Evolutionary conservation across 64 coral and sea anemone genomes (phyloP).

Genomic region (Hydrozoanthus tunicans): DNA sequence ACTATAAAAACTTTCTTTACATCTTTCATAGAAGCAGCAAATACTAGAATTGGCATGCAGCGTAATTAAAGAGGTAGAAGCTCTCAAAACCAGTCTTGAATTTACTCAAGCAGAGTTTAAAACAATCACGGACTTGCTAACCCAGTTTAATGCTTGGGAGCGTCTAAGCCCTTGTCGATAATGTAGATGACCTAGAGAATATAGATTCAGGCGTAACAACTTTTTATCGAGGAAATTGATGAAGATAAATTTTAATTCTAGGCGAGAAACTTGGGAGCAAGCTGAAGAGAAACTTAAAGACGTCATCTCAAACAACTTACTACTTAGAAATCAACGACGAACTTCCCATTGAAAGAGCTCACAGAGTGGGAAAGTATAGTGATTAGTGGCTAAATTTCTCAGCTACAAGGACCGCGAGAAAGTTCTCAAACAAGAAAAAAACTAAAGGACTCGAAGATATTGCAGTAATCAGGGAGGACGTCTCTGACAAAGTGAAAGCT

Average conservation of each 20-base stretch:
- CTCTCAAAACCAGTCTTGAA: conserved; percentile 19
- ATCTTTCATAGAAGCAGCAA: background rate
- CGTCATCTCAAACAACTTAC: too few species aligned
- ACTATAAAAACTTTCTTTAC: too few species aligned
- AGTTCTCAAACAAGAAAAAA: conserved; percentile 16
- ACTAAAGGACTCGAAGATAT: background rate
- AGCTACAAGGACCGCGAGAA: background rate
- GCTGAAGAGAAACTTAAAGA: too few species aligned
- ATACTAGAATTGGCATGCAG: background rate
- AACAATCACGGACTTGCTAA: conserved; percentile 11
- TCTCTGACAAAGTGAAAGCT: conserved; percentile 13
- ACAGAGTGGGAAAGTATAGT: background rate
- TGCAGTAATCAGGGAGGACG: background rate
- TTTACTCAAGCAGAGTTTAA: conserved; percentile 13
- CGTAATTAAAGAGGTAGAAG: conserved; percentile 4
- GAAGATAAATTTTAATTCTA: too few species aligned
- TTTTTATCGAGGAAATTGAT: too few species aligned
- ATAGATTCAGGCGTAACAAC: too few species aligned
- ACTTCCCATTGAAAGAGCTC: background rate
- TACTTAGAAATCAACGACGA: too few species aligned
- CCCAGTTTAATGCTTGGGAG: conserved; percentile 29
- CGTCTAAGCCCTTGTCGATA: background rate
- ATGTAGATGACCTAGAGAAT: background rate
- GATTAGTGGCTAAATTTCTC: conserved; percentile 10
- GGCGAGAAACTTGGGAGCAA: too few species aligned